Evolutionary conservation across 1,140 invertebrate species (phyloP).

Genomic region (Euura lappo): DNA sequence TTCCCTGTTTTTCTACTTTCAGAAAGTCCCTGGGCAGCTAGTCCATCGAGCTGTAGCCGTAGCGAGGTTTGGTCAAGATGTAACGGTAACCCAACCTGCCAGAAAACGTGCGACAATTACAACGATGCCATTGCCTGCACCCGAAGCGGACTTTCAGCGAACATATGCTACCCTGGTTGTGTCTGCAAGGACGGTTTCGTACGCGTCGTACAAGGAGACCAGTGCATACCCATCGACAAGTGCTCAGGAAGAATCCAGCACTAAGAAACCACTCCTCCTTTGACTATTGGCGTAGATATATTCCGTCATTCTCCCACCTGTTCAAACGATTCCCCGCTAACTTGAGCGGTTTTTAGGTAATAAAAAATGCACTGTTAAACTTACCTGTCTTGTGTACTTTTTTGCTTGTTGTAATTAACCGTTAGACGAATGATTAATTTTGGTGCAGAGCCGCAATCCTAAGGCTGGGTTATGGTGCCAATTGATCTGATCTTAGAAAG

Average conservation of each 20-base stretch:
- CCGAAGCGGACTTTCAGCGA: background rate
- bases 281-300: no score
- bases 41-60: background rate
- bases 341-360: no score
- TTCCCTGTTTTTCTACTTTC: background rate
- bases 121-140: background rate
- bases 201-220: background rate
- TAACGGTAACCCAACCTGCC: background rate
- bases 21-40: background rate
- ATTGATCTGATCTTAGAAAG: background rate
- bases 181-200: background rate
- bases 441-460: background rate
- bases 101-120: background rate
- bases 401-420: no score
- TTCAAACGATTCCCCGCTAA: no score
- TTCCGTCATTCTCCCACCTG: no score
- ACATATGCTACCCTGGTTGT: background rate
- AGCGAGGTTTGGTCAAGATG: background rate
- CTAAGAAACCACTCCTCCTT: background rate
- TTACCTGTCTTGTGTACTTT: no score
- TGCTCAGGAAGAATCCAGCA: background rate
- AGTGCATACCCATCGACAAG: background rate
- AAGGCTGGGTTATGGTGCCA: background rate
- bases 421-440: no score
- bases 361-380: no score